Evolutionary conservation across 2,888 invertebrate species (phyloP).

Genomic region (Pollenia labialis): DNA sequence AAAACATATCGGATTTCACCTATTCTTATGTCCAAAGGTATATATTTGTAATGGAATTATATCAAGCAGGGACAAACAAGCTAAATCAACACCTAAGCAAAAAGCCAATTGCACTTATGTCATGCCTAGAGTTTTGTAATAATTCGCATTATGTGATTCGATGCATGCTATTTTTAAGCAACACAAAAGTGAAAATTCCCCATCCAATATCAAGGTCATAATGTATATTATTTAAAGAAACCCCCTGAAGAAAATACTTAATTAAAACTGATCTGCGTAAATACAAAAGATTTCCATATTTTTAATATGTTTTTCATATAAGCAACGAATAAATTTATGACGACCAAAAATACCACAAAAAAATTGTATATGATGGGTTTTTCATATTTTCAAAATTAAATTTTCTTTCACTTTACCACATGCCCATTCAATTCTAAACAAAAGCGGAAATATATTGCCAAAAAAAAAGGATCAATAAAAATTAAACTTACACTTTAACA

Average conservation of each 20-base stretch:
- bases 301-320: neutral
- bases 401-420: neutral
- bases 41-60: no score
- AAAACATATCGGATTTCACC: no score
- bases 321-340: neutral
- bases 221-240: neutral
- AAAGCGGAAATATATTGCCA: neutral
- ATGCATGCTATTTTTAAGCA: no score
- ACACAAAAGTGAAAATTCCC: no score
- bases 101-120: no score
- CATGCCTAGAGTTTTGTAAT: no score
- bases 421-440: neutral
- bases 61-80: no score
- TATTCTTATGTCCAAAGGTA: no score
- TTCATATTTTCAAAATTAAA: neutral
- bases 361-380: neutral
- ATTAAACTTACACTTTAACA: slow-evolving; percentile 39
- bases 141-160: no score
- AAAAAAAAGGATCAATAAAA: slow-evolving; percentile 12
- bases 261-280: neutral
- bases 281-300: neutral
- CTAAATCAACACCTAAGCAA: no score
- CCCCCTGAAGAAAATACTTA: neutral
- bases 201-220: no score
- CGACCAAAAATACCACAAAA: neutral